These are phyloP conservation scores for Fragum sueziense DNA, from an alignment of 2,888 invertebrate genomes.

Conservation along the genomic window DNA sequence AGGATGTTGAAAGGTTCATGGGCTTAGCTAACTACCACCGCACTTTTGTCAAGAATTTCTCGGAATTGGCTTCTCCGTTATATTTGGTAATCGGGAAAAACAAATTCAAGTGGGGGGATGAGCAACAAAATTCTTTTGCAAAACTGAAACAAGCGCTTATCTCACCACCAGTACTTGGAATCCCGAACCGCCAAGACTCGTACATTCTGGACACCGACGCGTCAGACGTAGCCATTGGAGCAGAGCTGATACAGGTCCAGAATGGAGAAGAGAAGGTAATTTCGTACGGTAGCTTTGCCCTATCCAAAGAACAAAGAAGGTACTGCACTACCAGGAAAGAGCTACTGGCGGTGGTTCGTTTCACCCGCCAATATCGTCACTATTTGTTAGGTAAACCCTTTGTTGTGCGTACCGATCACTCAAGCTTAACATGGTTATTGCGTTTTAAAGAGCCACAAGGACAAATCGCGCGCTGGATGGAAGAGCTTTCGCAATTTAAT, in stretches of 20 bases:
- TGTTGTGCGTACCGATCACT: constrained; percentile 43
- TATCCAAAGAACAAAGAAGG: constrained; percentile 34
- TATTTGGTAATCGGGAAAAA: constrained; percentile 39
- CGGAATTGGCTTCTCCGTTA: constrained; percentile 17
- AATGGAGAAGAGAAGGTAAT: constrained; percentile 41
- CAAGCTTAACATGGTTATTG: constrained; percentile 39
- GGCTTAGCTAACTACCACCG: constrained; percentile 58
- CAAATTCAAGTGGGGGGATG: constrained; percentile 23
- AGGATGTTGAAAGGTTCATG: constrained; percentile 56
- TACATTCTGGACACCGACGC: constrained; percentile 53
- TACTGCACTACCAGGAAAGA: constrained; percentile 33
- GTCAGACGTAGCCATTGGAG: constrained; percentile 44
- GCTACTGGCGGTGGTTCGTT: constrained; percentile 19
- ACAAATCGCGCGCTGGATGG: too few species aligned
- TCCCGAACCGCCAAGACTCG: constrained; percentile 21
- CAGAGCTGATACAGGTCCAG: constrained; percentile 46
- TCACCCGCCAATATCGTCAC: constrained; percentile 30
- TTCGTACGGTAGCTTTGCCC: constrained; percentile 30
- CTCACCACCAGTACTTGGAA: constrained; percentile 31
- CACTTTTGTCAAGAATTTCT: constrained; percentile 30
- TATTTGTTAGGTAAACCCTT: constrained; percentile 43
- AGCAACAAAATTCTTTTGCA: constrained; percentile 34
- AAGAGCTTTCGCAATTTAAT: too few species aligned
- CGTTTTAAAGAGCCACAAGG: too few species aligned
- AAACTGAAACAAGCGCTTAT: constrained; percentile 17